Conservation (phyloP, 2,113 vertebrate genomes). For the Saguinus midas region DNA sequence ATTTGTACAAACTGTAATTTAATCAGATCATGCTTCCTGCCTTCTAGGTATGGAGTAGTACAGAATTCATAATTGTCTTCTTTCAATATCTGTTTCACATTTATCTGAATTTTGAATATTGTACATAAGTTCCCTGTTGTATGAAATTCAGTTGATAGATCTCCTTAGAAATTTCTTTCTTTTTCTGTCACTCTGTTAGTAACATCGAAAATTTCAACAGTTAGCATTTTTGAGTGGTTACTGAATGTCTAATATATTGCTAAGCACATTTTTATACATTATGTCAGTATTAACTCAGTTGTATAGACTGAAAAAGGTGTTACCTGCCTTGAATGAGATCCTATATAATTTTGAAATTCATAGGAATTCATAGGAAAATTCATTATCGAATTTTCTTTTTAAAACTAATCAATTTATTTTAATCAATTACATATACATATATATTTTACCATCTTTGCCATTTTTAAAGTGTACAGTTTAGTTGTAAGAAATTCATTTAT, state of each 20-base stretch:
- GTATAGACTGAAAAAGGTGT: neutral
- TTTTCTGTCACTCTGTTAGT: neutral
- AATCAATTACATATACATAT: neutral
- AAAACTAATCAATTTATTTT: neutral
- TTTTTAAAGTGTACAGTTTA: neutral
- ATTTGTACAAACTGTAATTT: conserved; percentile 9
- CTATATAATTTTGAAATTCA: neutral
- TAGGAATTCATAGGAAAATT: neutral
- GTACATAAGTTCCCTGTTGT: neutral
- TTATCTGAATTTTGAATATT: neutral
- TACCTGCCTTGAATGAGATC: neutral
- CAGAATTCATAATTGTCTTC: neutral
- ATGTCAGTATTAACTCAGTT: neutral
- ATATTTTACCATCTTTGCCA: neutral
- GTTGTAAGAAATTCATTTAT: neutral
- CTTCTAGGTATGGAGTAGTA: neutral
- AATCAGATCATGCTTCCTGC: neutral
- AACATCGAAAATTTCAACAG: neutral
- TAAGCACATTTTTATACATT: neutral
- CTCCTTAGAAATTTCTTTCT: neutral
- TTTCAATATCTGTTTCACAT: neutral
- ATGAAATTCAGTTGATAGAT: neutral
- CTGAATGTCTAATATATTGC: neutral
- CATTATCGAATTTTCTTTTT: neutral
- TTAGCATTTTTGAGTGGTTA: neutral